Evolutionary conservation across 2,888 invertebrate species (phyloP).

Genomic region (Myopa testacea): DNA sequence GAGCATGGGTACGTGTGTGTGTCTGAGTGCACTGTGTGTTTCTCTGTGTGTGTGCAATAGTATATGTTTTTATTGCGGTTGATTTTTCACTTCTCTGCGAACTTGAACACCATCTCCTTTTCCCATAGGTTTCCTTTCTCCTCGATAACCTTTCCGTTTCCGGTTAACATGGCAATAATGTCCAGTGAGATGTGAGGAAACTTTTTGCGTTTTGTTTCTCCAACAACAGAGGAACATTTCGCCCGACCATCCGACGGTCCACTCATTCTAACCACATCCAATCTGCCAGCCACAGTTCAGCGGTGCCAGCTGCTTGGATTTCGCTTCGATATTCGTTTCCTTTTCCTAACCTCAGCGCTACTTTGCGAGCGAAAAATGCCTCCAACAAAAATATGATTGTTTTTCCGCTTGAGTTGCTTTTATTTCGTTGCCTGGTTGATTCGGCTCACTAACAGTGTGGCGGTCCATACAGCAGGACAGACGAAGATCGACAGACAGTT

Average conservation of each 20-base stretch:
- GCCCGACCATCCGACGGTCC: neutral
- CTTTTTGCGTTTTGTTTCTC: slow-evolving; percentile 48
- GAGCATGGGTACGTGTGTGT: neutral
- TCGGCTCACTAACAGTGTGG: slow-evolving; percentile 10
- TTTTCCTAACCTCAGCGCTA: slow-evolving; percentile 34
- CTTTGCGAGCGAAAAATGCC: slow-evolving; percentile 58
- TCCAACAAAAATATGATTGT: slow-evolving; percentile 66
- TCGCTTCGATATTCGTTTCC: slow-evolving; percentile 56
- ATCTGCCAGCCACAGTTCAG: neutral
- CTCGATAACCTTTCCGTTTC: slow-evolving; percentile 41
- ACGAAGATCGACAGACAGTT: neutral
- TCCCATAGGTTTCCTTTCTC: slow-evolving; percentile 6
- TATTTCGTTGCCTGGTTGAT: slow-evolving; percentile 31
- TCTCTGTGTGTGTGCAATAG: neutral
- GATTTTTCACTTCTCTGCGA: slow-evolving; percentile 25
- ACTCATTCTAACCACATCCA: neutral
- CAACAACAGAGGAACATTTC: neutral
- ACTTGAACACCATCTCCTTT: neutral
- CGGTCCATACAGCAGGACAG: neutral
- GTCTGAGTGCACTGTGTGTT: neutral
- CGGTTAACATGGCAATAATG: slow-evolving; percentile 51
- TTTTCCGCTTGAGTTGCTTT: slow-evolving; percentile 66
- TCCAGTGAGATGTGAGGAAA: slow-evolving; percentile 49
- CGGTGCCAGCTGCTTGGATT: slow-evolving; percentile 64
- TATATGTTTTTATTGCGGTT: slow-evolving; percentile 30